Evolutionary conservation across 2,888 invertebrate genomes (phyloP).

Genomic region (Galeopsomyia nigrocyanea): DNA sequence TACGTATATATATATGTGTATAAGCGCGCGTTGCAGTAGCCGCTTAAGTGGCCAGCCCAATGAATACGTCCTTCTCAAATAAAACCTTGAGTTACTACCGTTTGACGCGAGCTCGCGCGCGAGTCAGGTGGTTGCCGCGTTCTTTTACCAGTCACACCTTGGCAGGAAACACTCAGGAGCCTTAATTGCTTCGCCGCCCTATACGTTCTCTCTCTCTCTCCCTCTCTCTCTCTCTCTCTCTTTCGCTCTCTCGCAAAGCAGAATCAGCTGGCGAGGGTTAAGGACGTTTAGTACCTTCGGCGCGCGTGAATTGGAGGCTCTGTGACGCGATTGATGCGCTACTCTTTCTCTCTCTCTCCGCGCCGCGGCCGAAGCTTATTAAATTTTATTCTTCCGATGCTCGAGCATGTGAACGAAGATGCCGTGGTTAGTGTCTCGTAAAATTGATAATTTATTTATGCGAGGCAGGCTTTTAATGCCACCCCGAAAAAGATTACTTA

Average conservation of each 20-base stretch:
- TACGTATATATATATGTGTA: neutral
- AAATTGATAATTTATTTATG: too few relatives aligned
- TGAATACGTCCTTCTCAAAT: constrained; percentile 63
- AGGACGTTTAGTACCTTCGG: constrained; percentile 32
- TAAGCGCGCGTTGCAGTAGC: constrained; percentile 39
- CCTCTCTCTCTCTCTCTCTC: neutral
- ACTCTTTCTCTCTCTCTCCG: neutral
- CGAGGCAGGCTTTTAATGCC: too few relatives aligned
- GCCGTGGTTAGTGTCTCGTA: too few relatives aligned
- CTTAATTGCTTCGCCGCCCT: constrained; percentile 63
- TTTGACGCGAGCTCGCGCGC: constrained; percentile 56
- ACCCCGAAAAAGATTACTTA: too few relatives aligned
- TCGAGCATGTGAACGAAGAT: too few relatives aligned
- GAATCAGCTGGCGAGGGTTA: constrained; percentile 46
- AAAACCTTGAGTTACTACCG: constrained; percentile 63
- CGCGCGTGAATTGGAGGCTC: neutral
- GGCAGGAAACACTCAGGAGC: constrained; percentile 65
- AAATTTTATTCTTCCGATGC: too few relatives aligned
- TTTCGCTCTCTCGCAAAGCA: constrained; percentile 23
- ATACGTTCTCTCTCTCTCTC: neutral
- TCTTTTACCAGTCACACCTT: constrained; percentile 64
- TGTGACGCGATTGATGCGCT: constrained; percentile 9
- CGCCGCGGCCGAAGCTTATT: too few relatives aligned
- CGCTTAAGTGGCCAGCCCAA: constrained; percentile 52
- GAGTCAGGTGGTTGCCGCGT: constrained; percentile 66